Percentiles rank a stretch among this genome's conserved stretches.
Evolutionary conservation across 1,140 invertebrate genomes (phyloP).

Genomic region (Lysiphlebus fabarum): DNA sequence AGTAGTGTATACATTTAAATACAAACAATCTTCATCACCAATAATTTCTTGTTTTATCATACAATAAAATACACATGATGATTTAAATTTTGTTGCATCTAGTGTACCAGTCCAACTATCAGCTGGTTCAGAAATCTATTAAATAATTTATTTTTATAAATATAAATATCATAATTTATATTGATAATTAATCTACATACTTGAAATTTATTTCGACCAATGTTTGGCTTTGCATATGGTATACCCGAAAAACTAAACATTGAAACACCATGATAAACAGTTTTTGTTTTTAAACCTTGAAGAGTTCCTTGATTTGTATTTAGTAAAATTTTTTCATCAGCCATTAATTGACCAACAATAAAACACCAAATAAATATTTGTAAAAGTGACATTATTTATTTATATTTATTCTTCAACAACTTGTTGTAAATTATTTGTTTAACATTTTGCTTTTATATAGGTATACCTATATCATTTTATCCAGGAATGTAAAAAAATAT

Average conservation of each 20-base stretch:
- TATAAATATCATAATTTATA: no score
- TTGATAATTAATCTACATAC: slow-evolving; percentile 51
- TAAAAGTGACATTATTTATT: slow-evolving; percentile 31
- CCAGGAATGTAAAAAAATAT: no score
- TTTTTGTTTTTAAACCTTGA: slow-evolving; percentile 39
- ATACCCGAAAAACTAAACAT: slow-evolving; percentile 61
- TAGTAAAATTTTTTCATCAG: slow-evolving; percentile 36
- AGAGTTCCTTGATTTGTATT: slow-evolving; percentile 41
- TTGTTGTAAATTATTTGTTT: no score
- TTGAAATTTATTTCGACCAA: slow-evolving; percentile 65
- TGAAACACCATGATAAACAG: slow-evolving; percentile 31
- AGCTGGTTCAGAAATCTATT: slow-evolving; percentile 60
- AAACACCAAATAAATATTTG: slow-evolving; percentile 29
- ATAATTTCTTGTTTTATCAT: slow-evolving; percentile 38
- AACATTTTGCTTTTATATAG: no score
- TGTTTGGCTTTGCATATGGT: slow-evolving; percentile 64
- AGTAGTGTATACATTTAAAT: slow-evolving; percentile 68
- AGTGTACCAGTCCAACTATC: slow-evolving; percentile 61
- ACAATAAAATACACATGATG: slow-evolving; percentile 50
- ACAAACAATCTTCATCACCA: slow-evolving; percentile 68
- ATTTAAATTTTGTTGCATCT: slow-evolving; percentile 60
- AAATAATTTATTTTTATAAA: slow-evolving; percentile 21
- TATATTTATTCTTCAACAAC: no score
- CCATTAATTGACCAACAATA: slow-evolving; percentile 21
- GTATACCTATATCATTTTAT: no score